Conservation (phyloP, 2,888 invertebrate genomes). For the Nephrotoma flavescens region DNA sequence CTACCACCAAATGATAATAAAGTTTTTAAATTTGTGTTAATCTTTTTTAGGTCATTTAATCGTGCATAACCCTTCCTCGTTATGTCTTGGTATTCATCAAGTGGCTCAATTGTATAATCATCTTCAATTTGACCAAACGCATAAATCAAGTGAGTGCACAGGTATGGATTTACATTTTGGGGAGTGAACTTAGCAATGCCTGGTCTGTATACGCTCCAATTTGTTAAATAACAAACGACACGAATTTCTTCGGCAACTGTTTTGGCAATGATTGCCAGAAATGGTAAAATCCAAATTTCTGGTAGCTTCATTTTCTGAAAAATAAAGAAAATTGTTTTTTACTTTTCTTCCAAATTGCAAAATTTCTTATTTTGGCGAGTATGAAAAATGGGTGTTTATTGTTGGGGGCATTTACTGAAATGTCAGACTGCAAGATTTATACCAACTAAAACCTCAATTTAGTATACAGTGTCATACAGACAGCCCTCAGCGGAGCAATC, state of each 20-base stretch:
- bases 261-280: too few relatives aligned
- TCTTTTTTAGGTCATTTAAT: conserved; percentile 82
- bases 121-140: conserved; percentile 87
- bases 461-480: too few relatives aligned
- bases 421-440: too few relatives aligned
- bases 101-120: conserved; percentile 79
- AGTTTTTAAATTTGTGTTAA: conserved; percentile 82
- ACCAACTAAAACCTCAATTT: too few relatives aligned
- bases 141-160: conserved; percentile 86
- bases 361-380: too few relatives aligned
- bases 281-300: too few relatives aligned
- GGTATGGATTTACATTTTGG: conserved; percentile 86
- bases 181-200: conserved; percentile 84
- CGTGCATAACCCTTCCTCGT: conserved; percentile 93
- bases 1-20: conserved; percentile 78
- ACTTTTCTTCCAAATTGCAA: too few relatives aligned
- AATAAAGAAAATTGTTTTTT: too few relatives aligned
- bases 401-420: too few relatives aligned
- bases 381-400: too few relatives aligned
- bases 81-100: conserved; percentile 84
- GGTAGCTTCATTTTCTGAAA: too few relatives aligned
- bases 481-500: too few relatives aligned
- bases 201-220: conserved; percentile 85
- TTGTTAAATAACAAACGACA: conserved; percentile 85
- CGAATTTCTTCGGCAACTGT: conserved; percentile 18